Evolutionary conservation across 92 coral and sea anemone species (phyloP).

Genomic region (Palythoa heliodiscus): DNA sequence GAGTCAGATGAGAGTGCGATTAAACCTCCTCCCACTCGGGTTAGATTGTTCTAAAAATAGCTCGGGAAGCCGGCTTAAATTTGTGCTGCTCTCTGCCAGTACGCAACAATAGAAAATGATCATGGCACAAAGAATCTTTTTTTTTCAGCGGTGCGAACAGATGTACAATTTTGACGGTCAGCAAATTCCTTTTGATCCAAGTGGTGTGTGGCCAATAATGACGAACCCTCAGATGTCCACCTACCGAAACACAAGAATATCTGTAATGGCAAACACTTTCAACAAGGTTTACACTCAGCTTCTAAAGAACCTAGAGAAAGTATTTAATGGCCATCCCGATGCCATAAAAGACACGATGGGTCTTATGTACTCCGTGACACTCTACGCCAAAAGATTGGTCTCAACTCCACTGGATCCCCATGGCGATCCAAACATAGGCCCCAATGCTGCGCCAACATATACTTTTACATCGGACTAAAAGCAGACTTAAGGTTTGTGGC

Average conservation of each 20-base stretch:
- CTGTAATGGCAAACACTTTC: conserved; percentile 52
- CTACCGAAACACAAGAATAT: conserved; percentile 40
- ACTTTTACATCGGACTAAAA: conserved; percentile 1
- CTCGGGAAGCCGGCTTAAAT: neutral
- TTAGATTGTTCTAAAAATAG: neutral
- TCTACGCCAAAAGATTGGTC: conserved; percentile 46
- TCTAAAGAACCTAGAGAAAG: conserved; percentile 63
- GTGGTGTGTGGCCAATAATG: conserved; percentile 71
- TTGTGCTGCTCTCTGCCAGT: neutral
- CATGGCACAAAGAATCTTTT: neutral
- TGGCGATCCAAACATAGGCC: conserved; percentile 58
- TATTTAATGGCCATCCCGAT: conserved; percentile 69
- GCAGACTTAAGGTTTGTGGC: no score
- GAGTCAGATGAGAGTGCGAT: no score
- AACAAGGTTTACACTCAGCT: conserved; percentile 63
- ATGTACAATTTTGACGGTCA: conserved; percentile 57
- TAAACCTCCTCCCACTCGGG: no score
- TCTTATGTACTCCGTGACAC: conserved; percentile 46
- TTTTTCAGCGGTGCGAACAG: conserved; percentile 53
- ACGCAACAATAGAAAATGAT: neutral
- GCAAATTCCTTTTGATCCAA: conserved; percentile 57
- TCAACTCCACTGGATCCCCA: conserved; percentile 53
- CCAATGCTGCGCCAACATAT: conserved; percentile 60
- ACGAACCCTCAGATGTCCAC: conserved; percentile 62
- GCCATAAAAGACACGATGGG: conserved; percentile 52